phyloP scores from a whole-genome alignment of 2,888 invertebrate genomes.

The Mactromeris polynyma region DNA sequence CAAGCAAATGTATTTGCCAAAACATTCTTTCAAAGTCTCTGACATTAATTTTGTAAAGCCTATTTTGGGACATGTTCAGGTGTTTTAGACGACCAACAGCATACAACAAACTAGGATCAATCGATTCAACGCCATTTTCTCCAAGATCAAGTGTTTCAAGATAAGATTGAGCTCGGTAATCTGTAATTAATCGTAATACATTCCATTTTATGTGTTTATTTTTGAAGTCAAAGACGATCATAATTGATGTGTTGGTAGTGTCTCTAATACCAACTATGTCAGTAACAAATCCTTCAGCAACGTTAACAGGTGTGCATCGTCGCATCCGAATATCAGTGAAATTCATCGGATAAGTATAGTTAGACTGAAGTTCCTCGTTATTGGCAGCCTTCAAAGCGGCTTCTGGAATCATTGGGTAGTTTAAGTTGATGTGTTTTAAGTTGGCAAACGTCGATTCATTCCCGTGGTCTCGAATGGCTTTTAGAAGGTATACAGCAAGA shows the following conservation, averaged over 20 bases:
- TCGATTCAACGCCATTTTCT: not conserved
- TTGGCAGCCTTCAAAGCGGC: no score
- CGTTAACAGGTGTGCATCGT: not conserved
- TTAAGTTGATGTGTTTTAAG: not conserved
- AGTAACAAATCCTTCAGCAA: not conserved
- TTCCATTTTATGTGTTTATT: not conserved
- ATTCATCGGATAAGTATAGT: not conserved
- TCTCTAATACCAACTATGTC: not conserved
- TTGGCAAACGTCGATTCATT: not conserved
- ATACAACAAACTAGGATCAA: not conserved
- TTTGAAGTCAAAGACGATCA: not conserved
- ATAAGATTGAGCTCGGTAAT: no score
- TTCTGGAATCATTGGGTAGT: not conserved
- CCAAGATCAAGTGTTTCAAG: constrained; percentile 10
- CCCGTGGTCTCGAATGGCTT: not conserved
- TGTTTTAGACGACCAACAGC: not conserved
- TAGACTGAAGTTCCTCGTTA: not conserved
- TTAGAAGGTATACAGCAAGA: not conserved
- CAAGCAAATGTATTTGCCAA: not conserved
- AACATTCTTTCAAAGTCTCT: not conserved
- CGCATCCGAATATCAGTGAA: not conserved
- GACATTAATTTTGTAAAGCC: not conserved
- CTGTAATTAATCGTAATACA: not conserved
- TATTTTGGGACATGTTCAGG: not conserved
- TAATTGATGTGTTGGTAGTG: no score